Evolutionary conservation across 2,113 vertebrate genomes (phyloP), one percentile per base, ranked within the genome.

Genomic region (Rhizomys pruinosus): DNA sequence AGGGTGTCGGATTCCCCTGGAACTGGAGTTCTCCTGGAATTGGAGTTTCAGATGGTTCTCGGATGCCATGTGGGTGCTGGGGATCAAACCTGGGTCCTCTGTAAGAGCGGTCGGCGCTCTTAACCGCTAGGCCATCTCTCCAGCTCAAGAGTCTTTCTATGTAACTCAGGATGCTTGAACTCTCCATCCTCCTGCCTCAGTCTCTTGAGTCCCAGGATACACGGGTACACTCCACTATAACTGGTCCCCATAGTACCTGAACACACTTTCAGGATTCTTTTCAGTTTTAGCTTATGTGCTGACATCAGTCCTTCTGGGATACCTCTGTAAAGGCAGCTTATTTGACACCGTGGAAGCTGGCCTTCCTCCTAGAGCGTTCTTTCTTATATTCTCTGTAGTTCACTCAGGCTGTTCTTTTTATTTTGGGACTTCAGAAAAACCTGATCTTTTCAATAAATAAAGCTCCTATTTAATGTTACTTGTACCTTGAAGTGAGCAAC

Each of bases 221-320:
- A 12, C 12, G 1, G 64, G 25, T 29, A 2, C 25, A n/a, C n/a
- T 8, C 61, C 52, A 57, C 52, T 32, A 81, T 10, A 42, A 7
- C 25, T 32, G 37, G 37, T 4, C 37, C 25, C 63, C 78, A 90
- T 42, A 52, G 42, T 6, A 23, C n/a, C 66, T 57, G 4, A 84
- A 5, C 59, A 4, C 76, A 77, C 32, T 84, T 87, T 74, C 66
- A 81, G 13, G 57, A 16, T 79, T 91, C 22, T 94, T 91, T 77
- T 89, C 71, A 37, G 34, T 84, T 92, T 84, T 87, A 90, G 59
- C 73, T 68, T 59, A 69, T 63, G 74, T 22, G 5, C 42, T 93
- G 81, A 47, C 12, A 64, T 17, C 42, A 3, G n/a, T 74, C 27
- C 55, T 72, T 87, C 82, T 87, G 32, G 78, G 47, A 27, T 84